Percentiles rank a stretch among this genome's conserved stretches.
These are phyloP conservation scores for Crossaster papposus DNA, from an alignment of 53 echinoderm and acorn worm species.

Conservation along the genomic window DNA sequence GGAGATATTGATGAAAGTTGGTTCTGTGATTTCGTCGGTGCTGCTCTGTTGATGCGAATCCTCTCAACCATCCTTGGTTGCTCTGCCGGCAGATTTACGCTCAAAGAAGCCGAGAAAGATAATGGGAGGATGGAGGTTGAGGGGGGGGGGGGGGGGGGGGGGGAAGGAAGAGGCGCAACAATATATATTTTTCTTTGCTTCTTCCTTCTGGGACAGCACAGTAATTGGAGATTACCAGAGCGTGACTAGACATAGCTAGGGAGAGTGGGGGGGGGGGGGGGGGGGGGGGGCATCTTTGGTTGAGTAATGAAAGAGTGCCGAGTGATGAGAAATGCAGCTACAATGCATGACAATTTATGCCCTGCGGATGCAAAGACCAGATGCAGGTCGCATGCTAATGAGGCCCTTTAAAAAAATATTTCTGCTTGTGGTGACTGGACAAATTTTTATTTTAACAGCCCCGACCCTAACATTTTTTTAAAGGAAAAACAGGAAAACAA, in stretches of 20 bases:
- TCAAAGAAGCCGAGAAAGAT: neutral
- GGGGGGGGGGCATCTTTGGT: slow-evolving; percentile 33
- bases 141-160: neutral
- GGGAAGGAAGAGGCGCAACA: neutral
- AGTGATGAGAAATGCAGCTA: slow-evolving; percentile 36
- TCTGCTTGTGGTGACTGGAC: too few species aligned
- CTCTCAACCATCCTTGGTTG: slow-evolving; percentile 21
- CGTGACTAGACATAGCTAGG: slow-evolving; percentile 48
- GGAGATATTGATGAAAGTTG: neutral
- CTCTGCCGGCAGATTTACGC: slow-evolving; percentile 4
- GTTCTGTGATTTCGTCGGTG: slow-evolving; percentile 11
- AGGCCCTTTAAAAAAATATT: too few species aligned
- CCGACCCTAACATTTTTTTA: too few species aligned
- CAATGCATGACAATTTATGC: slow-evolving; percentile 15
- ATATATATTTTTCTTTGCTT: slow-evolving; percentile 4
- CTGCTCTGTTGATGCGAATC: slow-evolving; percentile 31
- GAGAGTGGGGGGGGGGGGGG: too few species aligned
- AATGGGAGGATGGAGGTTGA: neutral
- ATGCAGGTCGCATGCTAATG: slow-evolving; percentile 33
- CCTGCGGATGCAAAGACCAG: slow-evolving; percentile 31
- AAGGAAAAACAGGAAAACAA: too few species aligned
- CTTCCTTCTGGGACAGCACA: neutral
- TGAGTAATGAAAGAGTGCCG: slow-evolving; percentile 53
- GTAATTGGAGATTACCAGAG: slow-evolving; percentile 64
- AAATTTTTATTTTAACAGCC: too few species aligned